Percentiles rank a stretch among this genome's conserved stretches.
Conservation (phyloP, 2,113 vertebrate species). For the Accipiter cooperii region DNA sequence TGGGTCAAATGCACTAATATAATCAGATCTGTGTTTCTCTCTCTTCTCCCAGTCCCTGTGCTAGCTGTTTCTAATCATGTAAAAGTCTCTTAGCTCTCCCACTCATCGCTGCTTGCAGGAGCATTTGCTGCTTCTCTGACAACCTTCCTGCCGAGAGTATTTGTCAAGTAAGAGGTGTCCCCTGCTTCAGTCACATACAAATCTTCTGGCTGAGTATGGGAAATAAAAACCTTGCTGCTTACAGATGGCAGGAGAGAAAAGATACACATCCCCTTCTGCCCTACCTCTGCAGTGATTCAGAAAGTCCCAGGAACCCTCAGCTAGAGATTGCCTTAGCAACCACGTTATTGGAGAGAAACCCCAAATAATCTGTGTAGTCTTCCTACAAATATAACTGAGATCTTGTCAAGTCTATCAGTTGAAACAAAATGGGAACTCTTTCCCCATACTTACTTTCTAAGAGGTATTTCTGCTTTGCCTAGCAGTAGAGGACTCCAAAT, state of each 20-base stretch:
- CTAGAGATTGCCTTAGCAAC: neutral
- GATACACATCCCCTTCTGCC: neutral
- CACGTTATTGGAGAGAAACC: neutral
- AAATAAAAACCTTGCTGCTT: neutral
- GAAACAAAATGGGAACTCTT: neutral
- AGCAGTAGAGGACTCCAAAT: neutral
- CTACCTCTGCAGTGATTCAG: neutral
- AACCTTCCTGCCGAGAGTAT: neutral
- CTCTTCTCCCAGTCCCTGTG: neutral
- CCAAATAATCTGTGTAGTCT: neutral
- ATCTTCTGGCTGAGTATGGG: neutral
- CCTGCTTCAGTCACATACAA: neutral
- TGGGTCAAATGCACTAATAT: neutral
- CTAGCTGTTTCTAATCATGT: neutral
- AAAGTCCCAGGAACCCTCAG: neutral
- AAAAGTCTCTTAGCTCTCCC: neutral
- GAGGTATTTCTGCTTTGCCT: neutral
- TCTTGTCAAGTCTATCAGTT: neutral
- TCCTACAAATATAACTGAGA: neutral
- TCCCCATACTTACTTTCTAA: neutral
- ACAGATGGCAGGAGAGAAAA: neutral
- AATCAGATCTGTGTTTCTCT: neutral
- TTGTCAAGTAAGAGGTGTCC: neutral
- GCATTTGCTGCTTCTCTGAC: neutral
- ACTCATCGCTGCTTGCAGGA: neutral